Base-by-base conservation (phyloP, 2,797 vertebrate genomes). In the Coilia nasus region DNA sequence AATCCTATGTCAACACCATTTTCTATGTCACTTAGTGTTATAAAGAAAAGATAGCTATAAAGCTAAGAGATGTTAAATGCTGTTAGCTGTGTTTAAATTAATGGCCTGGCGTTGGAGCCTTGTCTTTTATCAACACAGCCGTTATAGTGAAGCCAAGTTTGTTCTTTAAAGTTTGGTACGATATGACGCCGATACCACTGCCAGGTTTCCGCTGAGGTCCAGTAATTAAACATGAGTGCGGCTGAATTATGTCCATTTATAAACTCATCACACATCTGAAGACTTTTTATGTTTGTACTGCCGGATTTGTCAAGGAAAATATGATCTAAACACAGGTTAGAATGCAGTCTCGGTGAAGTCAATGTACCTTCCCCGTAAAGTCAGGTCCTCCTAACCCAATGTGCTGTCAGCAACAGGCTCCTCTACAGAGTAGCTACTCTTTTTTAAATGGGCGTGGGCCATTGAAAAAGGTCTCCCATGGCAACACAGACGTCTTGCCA, bases 401-500 rank as follows among this genome's bases (percentile, higher is more conserved):
- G 15, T 41, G 35, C 35, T 2, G 31, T 17, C 71, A 44, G 12
- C 35, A 7, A 19, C 71, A 21, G 71, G 41, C 35, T 78, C 35
- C 71, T 60, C 59, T 46, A 54, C 67, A 50, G 56, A 35, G 62
- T 28, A 9, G 31, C 56, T 31, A 44, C 14, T 44, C n/a, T 62
- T 78, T 78, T 12, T 57, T 46, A 57, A 83, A 75, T 82, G 50
- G 81, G 83, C n/a, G 83, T 85, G 82, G 78, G 44, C 82, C 75
- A 25, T 50, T 75, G 17, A 78, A 78, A 78, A 17, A 78, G 17
- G 71, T 78, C 19, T 78, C 71, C 71, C 88, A 81, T 87, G 89
- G 88, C 85, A 89, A 89, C 89, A 85, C 83, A 86, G 85, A 67
- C 88, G 83, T n/a, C 87, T 89, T 89, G 88, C 88, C 86, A 89